Base-by-base conservation (phyloP, 2,888 invertebrate genomes). In the Acrobasis repandana region DNA sequence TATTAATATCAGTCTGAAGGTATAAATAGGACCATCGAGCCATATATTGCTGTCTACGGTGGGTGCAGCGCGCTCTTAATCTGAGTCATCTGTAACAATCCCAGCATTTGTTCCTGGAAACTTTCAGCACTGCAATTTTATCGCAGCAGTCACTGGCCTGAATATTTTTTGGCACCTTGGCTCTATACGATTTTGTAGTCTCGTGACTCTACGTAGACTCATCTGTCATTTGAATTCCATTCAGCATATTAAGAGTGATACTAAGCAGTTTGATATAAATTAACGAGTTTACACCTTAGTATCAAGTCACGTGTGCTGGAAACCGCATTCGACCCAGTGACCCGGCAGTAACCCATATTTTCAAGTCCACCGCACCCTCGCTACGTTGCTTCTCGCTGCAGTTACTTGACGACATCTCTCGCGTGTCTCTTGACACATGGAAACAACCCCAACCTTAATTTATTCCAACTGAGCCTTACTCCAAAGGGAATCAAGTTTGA, bases 331-430 rank as follows among this genome's bases (percentile, higher is more conserved):
- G 76, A 71, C 74, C 74, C 62, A 71, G 64, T 77, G 68, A 75
- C 73, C 72, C 65, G 67, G 61, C 69, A 70, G 63, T 69, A 72
- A 75, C 73, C 76, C 65, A 76, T 70, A 66, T 72, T 64, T 57
- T 43, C 54, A 36, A 20, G 15, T 49, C 60, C 63, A 49, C 56
- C 57, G 52, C 67, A 58, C 61, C 61, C 60, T 49, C 38, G 34
- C 48, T 59, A 28, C 43, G 43, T 43, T 46, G 33, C 58, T 58
- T 18, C n/a, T 52, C 16, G 59, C 15, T 51, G 48, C 48, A 58
- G 57, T 48, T 49, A 18, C 54, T 58, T 48, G 11, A 33, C 16
- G 34, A 36, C 9, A n/a, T 54, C 54, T 54, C n/a, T 54, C 9
- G 18, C 28, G 34, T 48, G 38, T 38, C 18, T 38, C 18, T 48